Percentiles rank a stretch among this genome's conserved stretches.
These are phyloP conservation scores for Pseudomyrmex concolor DNA, from an alignment of 1,140 invertebrate species.

Conservation along the genomic window DNA sequence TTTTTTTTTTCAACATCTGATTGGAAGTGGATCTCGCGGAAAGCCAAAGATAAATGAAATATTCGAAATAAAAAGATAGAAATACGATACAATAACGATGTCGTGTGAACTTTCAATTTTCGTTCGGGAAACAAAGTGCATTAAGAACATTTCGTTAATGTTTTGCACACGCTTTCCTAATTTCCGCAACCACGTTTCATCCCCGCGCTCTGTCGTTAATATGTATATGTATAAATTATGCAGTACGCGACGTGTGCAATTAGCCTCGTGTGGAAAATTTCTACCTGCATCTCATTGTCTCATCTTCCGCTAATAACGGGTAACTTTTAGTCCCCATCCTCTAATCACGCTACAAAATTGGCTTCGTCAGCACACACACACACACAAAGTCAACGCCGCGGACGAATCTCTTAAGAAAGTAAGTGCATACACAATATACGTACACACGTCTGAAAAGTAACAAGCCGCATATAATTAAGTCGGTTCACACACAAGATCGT, in stretches of 20 bases:
- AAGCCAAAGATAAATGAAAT: not conserved
- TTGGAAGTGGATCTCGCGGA: not conserved
- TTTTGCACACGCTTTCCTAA: not conserved
- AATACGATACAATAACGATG: not conserved
- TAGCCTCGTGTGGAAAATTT: not conserved
- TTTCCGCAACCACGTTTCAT: not conserved
- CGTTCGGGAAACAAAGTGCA: not conserved
- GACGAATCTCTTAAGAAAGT: conserved; percentile 1
- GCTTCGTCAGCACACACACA: not conserved
- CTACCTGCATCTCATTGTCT: conserved; percentile 23
- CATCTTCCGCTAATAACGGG: not conserved
- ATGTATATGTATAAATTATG: not conserved
- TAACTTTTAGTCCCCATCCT: not conserved
- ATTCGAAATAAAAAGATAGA: conserved; percentile 6
- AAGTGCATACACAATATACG: conserved; percentile 26
- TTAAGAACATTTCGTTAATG: not conserved
- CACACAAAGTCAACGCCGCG: not conserved
- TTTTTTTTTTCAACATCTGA: not conserved
- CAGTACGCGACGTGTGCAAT: not conserved
- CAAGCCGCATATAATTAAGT: conserved; percentile 25
- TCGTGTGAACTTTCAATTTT: not conserved
- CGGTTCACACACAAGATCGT: conserved; percentile 10
- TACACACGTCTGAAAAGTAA: not conserved
- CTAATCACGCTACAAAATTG: conserved; percentile 17
- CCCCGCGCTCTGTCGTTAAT: not conserved